Evolutionary conservation across 1,140 invertebrate genomes (phyloP), one percentile per base, ranked within the genome.

Genomic region (Ostrea edulis): DNA sequence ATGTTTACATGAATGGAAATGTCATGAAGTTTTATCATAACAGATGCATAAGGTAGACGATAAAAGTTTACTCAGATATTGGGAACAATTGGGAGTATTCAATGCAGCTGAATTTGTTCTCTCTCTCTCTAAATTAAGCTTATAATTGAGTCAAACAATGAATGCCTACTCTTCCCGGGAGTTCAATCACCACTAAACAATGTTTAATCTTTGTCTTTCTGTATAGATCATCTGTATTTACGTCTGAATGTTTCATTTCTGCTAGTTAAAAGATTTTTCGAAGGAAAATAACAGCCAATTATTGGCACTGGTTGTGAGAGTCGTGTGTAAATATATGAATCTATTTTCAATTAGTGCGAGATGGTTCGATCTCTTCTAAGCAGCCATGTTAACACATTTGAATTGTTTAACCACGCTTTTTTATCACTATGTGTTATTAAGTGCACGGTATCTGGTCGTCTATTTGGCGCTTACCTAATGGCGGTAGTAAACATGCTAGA

Each of bases 401-500:
- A 2, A 29, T 77, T 77, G 68, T 77, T 77, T 77, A 77, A 77
- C 68, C 68, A 35, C 29, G 68, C 68, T 77, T 77, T 77, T 77
- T 77, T 22, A 77, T 77, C 68, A 25, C 29, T 25, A 29, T 22
- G 68, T 29, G 68, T 29, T 35, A 77, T 25, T 77, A 25, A 35
- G 68, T 77, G 68, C 25, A 77, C 12, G 25, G 68, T 77, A 8
- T 77, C 68, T 77, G 68, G 22, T 77, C 25, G 68, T 77, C 68
- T 25, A 77, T 77, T 77, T 77, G 68, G 29, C 68, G 68, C 68
- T 77, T 77, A 25, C 68, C 68, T 77, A 77, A 77, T 77, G 68
- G 68, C 25, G 68, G 14, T 25, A 14, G 68, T 77, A 77, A 77
- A 77, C 68, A 77, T 25, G 68, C 29, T 77, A 77, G 9, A 77